phyloP scores from a whole-genome alignment of 2,113 vertebrate genomes.

The Tachycineta bicolor region DNA sequence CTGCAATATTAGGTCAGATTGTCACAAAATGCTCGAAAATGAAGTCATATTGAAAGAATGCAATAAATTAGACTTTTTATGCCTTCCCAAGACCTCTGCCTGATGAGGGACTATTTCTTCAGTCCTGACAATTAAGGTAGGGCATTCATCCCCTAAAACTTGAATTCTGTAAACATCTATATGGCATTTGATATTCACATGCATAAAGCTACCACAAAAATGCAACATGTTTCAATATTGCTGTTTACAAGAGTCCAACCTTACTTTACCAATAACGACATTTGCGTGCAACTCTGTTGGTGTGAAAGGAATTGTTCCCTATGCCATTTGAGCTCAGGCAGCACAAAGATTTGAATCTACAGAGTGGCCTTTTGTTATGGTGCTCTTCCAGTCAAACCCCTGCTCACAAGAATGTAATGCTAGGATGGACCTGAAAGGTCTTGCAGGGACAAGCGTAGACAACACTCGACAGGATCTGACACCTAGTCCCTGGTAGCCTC shows the following conservation, averaged over 20 bases:
- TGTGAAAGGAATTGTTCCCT: not conserved
- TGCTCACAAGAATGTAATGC: not conserved
- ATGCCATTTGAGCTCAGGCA: not conserved
- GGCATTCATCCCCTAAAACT: not conserved
- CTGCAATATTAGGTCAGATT: conserved; percentile 63
- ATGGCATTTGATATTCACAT: not conserved
- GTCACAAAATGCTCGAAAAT: conserved; percentile 53
- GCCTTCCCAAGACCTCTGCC: not conserved
- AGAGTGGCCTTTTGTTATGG: not conserved
- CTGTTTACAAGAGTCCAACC: not conserved
- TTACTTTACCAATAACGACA: not conserved
- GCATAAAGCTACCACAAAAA: not conserved
- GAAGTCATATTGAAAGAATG: conserved; percentile 66
- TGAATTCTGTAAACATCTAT: not conserved
- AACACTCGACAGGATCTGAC: not conserved
- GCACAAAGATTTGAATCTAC: not conserved
- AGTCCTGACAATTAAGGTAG: conserved; percentile 26
- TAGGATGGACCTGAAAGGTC: not conserved
- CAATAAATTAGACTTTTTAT: conserved; percentile 56
- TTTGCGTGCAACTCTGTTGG: not conserved
- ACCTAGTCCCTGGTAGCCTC: not conserved
- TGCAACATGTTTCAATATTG: not conserved
- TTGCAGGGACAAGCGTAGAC: not conserved
- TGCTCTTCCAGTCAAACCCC: not conserved
- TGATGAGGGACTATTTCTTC: conserved; percentile 12